These are phyloP conservation scores for Steromphala cineraria DNA, from an alignment of 2,888 invertebrate species.

Conservation along the genomic window DNA sequence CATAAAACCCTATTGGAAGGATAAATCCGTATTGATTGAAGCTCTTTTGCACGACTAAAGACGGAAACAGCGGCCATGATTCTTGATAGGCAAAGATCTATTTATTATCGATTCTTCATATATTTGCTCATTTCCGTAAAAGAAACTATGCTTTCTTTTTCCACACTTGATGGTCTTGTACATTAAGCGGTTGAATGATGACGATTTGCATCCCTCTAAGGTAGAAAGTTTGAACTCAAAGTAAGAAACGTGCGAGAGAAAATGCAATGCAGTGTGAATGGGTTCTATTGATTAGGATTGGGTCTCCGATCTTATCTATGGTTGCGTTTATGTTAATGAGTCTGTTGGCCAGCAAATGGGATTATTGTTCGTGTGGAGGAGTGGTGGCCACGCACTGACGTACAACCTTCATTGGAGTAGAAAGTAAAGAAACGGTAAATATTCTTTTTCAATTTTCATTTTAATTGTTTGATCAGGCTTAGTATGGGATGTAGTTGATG, in stretches of 20 bases:
- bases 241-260: background rate
- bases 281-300: constrained; percentile 4
- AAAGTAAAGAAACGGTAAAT: background rate
- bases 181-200: background rate
- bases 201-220: background rate
- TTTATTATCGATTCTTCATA: background rate
- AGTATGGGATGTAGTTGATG: no score
- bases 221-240: background rate
- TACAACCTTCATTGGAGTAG: background rate
- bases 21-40: no score
- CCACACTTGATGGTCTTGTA: background rate
- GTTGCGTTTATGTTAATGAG: constrained; percentile 17
- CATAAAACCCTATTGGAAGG: background rate
- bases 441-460: constrained; percentile 12
- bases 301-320: constrained; percentile 5
- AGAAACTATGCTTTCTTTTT: background rate
- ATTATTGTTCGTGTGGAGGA: constrained; percentile 7
- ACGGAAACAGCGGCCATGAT: no score
- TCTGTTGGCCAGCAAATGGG: constrained; percentile 12
- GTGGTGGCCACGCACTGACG: background rate
- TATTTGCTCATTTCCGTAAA: background rate
- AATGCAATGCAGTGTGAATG: constrained; percentile 1
- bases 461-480: background rate
- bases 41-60: no score
- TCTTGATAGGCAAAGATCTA: no score